Evolutionary conservation across 2,113 vertebrate species (phyloP).

Genomic region (Strix aluco): DNA sequence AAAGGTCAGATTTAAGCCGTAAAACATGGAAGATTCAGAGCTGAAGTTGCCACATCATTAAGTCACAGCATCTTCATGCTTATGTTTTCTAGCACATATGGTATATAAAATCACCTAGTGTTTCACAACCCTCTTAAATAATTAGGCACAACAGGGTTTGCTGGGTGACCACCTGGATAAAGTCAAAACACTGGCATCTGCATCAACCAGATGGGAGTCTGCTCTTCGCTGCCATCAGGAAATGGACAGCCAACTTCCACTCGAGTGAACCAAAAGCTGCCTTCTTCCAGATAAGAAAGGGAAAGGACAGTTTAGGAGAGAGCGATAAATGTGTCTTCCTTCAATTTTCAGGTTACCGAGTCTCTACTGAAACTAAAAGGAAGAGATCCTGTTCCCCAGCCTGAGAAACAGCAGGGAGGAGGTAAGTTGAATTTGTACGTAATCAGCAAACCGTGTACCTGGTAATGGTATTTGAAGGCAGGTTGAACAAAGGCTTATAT

Average conservation of each 20-base stretch:
- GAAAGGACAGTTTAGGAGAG: background rate
- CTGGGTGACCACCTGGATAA: slow-evolving; percentile 70
- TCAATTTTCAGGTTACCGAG: background rate
- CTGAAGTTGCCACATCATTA: slow-evolving; percentile 45
- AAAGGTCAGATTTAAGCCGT: slow-evolving; percentile 48
- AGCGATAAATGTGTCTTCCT: background rate
- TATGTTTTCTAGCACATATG: slow-evolving; percentile 68
- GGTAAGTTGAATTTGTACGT: background rate
- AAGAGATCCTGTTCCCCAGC: background rate
- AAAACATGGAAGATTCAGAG: slow-evolving; percentile 9
- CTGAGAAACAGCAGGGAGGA: background rate
- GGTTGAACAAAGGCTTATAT: background rate
- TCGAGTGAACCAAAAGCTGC: slow-evolving; percentile 37
- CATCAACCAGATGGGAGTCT: slow-evolving; percentile 64
- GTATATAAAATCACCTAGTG: slow-evolving; percentile 71
- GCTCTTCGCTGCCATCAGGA: slow-evolving; percentile 31
- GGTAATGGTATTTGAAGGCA: background rate
- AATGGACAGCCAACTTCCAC: slow-evolving; percentile 57
- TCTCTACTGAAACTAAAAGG: background rate
- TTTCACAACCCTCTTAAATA: slow-evolving; percentile 72
- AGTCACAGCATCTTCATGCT: slow-evolving; percentile 43
- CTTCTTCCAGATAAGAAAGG: background rate
- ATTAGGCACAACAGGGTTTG: slow-evolving; percentile 71
- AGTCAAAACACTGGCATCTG: slow-evolving; percentile 69
- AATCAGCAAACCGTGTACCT: background rate